Evolutionary conservation across 2,797 vertebrate genomes (phyloP).

Genomic region (Xenops minutus): DNA sequence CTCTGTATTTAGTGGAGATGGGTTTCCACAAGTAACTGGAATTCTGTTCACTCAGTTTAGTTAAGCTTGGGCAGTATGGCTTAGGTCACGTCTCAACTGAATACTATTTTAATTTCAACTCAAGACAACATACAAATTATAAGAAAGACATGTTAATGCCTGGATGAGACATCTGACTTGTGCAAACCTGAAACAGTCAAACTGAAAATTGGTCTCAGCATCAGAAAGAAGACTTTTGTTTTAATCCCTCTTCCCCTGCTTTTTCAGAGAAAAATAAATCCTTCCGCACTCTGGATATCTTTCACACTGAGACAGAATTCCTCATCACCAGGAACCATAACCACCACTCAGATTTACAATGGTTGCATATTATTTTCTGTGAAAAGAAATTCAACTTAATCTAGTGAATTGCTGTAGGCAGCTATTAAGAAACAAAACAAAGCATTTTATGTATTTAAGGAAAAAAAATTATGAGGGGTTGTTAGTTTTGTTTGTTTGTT

Average conservation of each 20-base stretch:
- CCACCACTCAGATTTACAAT: neutral
- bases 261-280: neutral
- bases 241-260: neutral
- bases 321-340: neutral
- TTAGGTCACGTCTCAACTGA: neutral
- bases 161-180: neutral
- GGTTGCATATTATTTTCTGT: neutral
- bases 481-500: neutral
- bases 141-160: neutral
- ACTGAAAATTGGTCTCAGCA: neutral
- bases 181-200: neutral
- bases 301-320: neutral
- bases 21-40: neutral
- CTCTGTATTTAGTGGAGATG: neutral
- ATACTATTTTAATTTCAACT: neutral
- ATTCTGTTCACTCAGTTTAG: neutral
- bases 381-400: neutral
- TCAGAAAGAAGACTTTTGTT: neutral
- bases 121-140: neutral
- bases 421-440: constrained; percentile 11
- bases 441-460: neutral
- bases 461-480: neutral
- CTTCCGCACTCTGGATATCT: neutral
- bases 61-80: neutral
- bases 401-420: neutral